Base-by-base conservation (phyloP, 1,140 invertebrate species). In the Drosophila fuyamai region DNA sequence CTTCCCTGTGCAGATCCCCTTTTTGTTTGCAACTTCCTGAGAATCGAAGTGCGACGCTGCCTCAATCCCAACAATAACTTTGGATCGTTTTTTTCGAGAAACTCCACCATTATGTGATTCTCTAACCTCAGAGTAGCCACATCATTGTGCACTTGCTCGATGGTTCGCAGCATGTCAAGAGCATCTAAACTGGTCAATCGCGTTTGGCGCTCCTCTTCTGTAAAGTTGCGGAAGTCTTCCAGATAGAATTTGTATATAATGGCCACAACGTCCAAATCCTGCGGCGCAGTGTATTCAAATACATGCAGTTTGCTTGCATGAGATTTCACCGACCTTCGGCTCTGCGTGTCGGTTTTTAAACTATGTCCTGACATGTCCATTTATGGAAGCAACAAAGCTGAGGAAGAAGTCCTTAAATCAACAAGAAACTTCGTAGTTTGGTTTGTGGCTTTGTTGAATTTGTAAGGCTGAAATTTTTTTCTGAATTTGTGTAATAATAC, bases 71-170 rank as follows among this genome's bases (percentile, higher is more conserved):
- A 43, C 44, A 92, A 73, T 7, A 92, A 44, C 41, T 90, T 92
- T 2, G 91, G 89, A 78, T 92, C 91, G 50, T 92, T 92, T 40
- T 90, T 91, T 38, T 92, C 85, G 1, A 92, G 66, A 51, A 92
- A 92, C 46, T 90, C 85, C 0, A 76, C 78, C 32, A 92, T 71
- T 12, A 91, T 80, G 47, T 89, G 70, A 57, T 92, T 92, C 75
- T 92, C 91, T n/a, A 92, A 75, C 32, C 79, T 71, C 2, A 71
- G 32, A 5, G 59, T 73, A 27, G 77, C 74, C 46, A 92, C 48
- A 29, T 90, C 88, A n/a, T 78, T 75, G 41, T 89, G 71, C 10
- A 89, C 46, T 38, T 75, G 58, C 6, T 75, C 51, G 13, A 91
- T 60, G 5, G 90, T 76, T 0, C 14, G 57, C n/a, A 85, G 73